Evolutionary conservation across 2,797 vertebrate genomes (phyloP), one percentile per base, ranked within the genome.

Genomic region (Syndactyla subalaris): DNA sequence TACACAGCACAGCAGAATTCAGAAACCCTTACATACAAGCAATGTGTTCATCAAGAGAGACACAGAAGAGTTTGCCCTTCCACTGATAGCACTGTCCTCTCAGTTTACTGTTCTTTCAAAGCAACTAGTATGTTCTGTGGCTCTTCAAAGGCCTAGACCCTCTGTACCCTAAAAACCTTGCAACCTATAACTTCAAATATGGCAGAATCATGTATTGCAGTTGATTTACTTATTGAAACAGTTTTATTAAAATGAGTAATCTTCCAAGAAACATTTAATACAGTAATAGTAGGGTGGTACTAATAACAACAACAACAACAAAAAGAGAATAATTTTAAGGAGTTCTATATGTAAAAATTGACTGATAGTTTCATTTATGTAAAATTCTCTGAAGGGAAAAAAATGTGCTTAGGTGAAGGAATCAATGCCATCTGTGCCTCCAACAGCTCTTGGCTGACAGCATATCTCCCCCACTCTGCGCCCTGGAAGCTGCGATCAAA

Each of bases 381-480:
- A 91, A 93, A 92, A 57, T 29, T 71, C 54, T 76, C 52, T 20
- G 11, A 89, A 91, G 49, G 17, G 61, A 92, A 89, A 34, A 79
- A 93, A 91, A 91, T 77, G 34, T 85, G 59, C 78, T 74, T 88
- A 84, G 91, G 77, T 85, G 77, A 85, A 67, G 59, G 49, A 96
- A 89, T 41, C 65, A 32, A 18, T 7, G 84, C 84, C 93, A 94
- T 89, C 92, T 95, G 91, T 58, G 92, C 30, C 41, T 91, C 78
- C 63, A 93, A n/a, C 78, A 94, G 63, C 52, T 95, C 67, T 89
- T 89, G 65, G 75, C 52, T 92, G 45, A 78, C 49, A 89, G 85
- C 34, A 5, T 49, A 2, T 63, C 41, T 77, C 19, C 39, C 51
- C 16, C 14, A 57, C 34, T 73, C 55, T 41, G 27, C 75, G 94